These are phyloP conservation scores for Vombatus ursinus DNA, from an alignment of 2,113 vertebrate genomes.

Conservation along the genomic window DNA sequence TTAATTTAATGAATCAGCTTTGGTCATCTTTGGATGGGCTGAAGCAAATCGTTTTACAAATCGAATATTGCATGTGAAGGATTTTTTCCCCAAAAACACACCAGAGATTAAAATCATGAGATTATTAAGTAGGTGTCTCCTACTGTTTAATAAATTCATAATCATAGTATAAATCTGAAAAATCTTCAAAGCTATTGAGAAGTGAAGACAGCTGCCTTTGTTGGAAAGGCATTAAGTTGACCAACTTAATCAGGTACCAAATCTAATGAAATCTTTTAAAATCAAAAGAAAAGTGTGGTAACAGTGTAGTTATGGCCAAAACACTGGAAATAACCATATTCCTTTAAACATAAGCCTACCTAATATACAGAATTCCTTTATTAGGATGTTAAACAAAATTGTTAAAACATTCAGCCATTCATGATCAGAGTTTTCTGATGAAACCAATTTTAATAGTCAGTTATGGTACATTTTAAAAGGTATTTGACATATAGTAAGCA, in stretches of 20 bases:
- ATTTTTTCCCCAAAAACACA: not conserved
- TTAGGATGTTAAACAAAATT: not conserved
- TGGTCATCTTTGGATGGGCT: not conserved
- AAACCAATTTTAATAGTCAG: not conserved
- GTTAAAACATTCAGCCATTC: not conserved
- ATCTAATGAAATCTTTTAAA: not conserved
- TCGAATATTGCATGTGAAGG: not conserved
- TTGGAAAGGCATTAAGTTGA: not conserved
- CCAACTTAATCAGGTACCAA: not conserved
- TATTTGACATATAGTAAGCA: not conserved
- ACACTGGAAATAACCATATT: not conserved
- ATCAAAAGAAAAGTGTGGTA: not conserved
- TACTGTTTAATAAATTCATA: not conserved
- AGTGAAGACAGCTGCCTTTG: not conserved
- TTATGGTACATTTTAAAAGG: not conserved
- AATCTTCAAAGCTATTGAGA: not conserved
- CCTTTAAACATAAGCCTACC: not conserved
- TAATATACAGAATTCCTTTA: not conserved
- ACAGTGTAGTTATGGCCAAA: not conserved
- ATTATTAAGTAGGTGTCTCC: not conserved
- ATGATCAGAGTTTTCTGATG: not conserved
- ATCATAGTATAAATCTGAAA: not conserved
- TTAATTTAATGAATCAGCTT: not conserved
- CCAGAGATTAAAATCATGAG: not conserved
- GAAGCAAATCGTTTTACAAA: not conserved